phyloP scores from a whole-genome alignment of 1,140 invertebrate genomes.

The Pachypeltis micranthus region DNA sequence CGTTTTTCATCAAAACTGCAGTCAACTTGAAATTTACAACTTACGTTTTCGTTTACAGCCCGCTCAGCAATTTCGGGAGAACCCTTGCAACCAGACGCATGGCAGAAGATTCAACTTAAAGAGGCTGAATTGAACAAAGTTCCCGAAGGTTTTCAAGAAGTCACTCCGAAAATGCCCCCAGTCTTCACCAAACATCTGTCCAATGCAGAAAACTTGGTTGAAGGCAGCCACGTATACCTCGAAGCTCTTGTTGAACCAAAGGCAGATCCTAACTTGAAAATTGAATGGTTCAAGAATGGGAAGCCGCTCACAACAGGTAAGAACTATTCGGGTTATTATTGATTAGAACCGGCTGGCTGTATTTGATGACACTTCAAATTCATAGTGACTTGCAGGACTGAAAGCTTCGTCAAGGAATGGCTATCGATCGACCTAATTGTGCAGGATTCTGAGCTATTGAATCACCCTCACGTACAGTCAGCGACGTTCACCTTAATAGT shows the following conservation, averaged over 20 bases:
- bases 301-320: conserved; percentile 66
- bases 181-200: conserved; percentile 83
- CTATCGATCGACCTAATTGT: no score
- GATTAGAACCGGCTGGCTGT: no score
- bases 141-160: conserved; percentile 70
- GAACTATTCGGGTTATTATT: no score
- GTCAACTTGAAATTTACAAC: no score
- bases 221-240: conserved; percentile 81
- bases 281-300: conserved; percentile 90
- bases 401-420: no score
- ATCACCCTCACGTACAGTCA: no score
- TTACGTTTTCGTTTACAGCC: conserved; percentile 35
- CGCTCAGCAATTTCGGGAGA: conserved; percentile 66
- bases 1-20: no score
- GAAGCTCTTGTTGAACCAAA: conserved; percentile 88
- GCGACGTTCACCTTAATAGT: no score
- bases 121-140: conserved; percentile 80
- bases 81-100: conserved; percentile 70
- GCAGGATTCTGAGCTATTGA: no score
- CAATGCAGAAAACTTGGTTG: conserved; percentile 71
- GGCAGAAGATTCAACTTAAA: conserved; percentile 78
- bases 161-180: conserved; percentile 69
- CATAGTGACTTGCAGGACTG: no score
- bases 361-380: no score
- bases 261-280: conserved; percentile 80